Percentiles rank a stretch among this genome's conserved stretches.
These are phyloP conservation scores for Campoletis raptor DNA, from an alignment of 2,888 invertebrate genomes.

Conservation along the genomic window DNA sequence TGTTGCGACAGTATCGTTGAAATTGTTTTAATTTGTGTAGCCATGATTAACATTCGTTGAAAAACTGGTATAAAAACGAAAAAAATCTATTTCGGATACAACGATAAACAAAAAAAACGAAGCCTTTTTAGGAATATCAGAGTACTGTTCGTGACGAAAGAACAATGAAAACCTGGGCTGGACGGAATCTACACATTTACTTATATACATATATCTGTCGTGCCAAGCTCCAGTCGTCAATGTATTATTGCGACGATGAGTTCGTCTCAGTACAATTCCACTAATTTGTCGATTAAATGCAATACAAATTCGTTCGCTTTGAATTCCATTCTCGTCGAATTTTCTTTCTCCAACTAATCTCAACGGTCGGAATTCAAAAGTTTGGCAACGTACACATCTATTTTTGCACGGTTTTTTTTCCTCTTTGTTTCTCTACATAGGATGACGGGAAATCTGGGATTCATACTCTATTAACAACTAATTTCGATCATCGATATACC, in stretches of 20 bases:
- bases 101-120: constrained; percentile 40
- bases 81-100: constrained; percentile 13
- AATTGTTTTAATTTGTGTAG: constrained; percentile 51
- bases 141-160: constrained; percentile 58
- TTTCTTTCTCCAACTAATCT: constrained; percentile 19
- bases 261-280: constrained; percentile 45
- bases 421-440: constrained; percentile 60
- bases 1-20: constrained; percentile 55
- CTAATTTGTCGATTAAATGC: constrained; percentile 50
- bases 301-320: constrained; percentile 42
- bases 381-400: constrained; percentile 83
- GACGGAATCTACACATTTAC: constrained; percentile 84
- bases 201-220: constrained; percentile 84
- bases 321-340: constrained; percentile 14
- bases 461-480: constrained; percentile 76
- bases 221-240: constrained; percentile 81
- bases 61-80: constrained; percentile 25
- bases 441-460: constrained; percentile 67
- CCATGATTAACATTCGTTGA: constrained; percentile 43
- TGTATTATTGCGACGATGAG: constrained; percentile 65
- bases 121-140: constrained; percentile 36
- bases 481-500: constrained; percentile 77
- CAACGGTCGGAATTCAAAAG: constrained; percentile 75
- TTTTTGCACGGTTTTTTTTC: constrained; percentile 80
- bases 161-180: constrained; percentile 80